Percentiles rank a stretch among this genome's conserved stretches.
phyloP scores from a whole-genome alignment of 2,113 vertebrate species.

The Telmatochromis sp. region DNA sequence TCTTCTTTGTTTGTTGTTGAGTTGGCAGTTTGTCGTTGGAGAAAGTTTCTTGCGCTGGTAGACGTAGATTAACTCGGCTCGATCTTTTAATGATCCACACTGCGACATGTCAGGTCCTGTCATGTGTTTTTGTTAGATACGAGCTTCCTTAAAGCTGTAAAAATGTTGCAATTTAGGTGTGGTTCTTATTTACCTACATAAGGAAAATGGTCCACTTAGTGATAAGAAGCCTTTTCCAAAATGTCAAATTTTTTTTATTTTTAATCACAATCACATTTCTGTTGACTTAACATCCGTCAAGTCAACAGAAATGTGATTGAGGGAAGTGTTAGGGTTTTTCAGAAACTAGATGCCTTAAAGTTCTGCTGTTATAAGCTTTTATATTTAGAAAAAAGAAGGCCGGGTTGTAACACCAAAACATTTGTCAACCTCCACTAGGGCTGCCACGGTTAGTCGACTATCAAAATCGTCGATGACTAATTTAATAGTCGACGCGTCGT shows the following conservation, averaged over 20 bases:
- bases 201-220: background rate
- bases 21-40: background rate
- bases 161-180: background rate
- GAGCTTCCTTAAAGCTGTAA: background rate
- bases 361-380: background rate
- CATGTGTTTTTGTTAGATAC: accelerated
- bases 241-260: background rate
- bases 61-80: background rate
- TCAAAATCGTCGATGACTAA: accelerated
- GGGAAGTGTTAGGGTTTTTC: too few relatives aligned
- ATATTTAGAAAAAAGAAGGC: background rate
- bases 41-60: background rate
- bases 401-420: background rate
- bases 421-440: background rate
- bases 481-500: accelerated
- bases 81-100: background rate
- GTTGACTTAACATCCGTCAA: background rate
- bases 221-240: background rate
- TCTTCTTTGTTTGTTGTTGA: background rate
- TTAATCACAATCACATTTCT: background rate
- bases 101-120: background rate
- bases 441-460: too few relatives aligned
- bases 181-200: background rate
- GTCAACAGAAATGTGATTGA: background rate
- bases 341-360: background rate